These are phyloP conservation scores for Mormyrops attenuatus DNA, from an alignment of 2,797 vertebrate genomes.

Conservation along the genomic window DNA sequence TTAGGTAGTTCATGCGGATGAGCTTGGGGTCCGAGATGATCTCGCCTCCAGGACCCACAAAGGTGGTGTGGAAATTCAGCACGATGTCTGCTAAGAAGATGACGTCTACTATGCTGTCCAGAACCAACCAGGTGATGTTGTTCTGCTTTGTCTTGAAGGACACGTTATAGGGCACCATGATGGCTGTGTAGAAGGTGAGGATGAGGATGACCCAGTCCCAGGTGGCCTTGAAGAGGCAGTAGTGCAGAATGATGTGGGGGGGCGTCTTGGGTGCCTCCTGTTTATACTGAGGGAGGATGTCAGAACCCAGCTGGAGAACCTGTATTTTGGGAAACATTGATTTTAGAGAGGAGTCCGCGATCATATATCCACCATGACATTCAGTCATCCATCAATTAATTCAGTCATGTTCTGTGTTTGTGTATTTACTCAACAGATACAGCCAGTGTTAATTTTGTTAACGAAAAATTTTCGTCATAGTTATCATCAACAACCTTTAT, in stretches of 20 bases:
- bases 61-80: constrained; percentile 97
- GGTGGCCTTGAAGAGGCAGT: constrained; percentile 97
- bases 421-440: background rate
- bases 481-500: too few species aligned
- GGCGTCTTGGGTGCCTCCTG: constrained; percentile 98
- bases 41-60: constrained; percentile 90
- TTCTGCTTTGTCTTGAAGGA: constrained; percentile 96
- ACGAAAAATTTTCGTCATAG: too few species aligned
- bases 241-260: constrained; percentile 96
- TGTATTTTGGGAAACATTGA: constrained; percentile 39
- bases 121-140: constrained; percentile 89
- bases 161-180: constrained; percentile 98
- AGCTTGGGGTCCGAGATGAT: constrained; percentile 93
- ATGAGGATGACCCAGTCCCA: constrained; percentile 99
- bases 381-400: background rate
- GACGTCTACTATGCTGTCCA: constrained; percentile 92
- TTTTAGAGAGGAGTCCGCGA: background rate
- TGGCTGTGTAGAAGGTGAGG: constrained; percentile 98
- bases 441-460: background rate
- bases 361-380: background rate
- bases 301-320: constrained; percentile 94
- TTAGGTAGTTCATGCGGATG: constrained; percentile 97
- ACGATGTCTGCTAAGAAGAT: constrained; percentile 96
- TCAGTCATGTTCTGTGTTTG: background rate
- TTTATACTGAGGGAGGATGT: constrained; percentile 97